Percentiles rank a stretch among this genome's conserved stretches.
phyloP scores from a whole-genome alignment of 2,888 invertebrate species.

The Thymelicus lineola region DNA sequence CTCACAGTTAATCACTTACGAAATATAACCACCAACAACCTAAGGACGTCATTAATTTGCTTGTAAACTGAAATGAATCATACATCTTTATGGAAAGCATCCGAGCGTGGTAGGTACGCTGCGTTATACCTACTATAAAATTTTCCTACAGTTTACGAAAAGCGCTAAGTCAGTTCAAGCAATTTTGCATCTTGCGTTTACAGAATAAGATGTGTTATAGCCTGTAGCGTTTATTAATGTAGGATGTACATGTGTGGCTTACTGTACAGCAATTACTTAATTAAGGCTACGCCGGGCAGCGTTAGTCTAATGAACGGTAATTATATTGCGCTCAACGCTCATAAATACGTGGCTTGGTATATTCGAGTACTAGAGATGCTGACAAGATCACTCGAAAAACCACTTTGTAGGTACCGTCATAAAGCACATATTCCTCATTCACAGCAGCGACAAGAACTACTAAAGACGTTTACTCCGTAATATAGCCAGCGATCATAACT shows the following conservation, averaged over 20 bases:
- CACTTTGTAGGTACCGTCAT: not conserved
- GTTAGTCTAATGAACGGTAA: conserved; percentile 70
- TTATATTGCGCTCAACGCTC: conserved; percentile 67
- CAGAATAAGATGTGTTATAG: conserved; percentile 31
- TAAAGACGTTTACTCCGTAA: conserved; percentile 1
- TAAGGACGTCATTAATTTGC: conserved; percentile 26
- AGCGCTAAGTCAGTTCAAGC: not conserved
- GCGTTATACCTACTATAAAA: conserved; percentile 10
- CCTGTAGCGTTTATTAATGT: conserved; percentile 20
- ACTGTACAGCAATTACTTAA: conserved; percentile 67
- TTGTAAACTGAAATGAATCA: conserved; percentile 33
- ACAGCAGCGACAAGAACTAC: not conserved
- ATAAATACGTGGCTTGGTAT: conserved; percentile 46
- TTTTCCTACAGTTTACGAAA: conserved; percentile 28
- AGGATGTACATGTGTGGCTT: conserved; percentile 33
- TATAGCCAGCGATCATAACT: not conserved
- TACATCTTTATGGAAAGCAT: conserved; percentile 36
- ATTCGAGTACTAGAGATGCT: conserved; percentile 26
- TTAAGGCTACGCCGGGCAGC: conserved; percentile 63
- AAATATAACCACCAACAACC: conserved; percentile 11
- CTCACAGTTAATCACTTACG: conserved; percentile 1
- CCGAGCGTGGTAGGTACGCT: conserved; percentile 11
- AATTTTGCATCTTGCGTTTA: not conserved
- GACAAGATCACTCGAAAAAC: not conserved
- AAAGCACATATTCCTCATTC: not conserved